Evolutionary conservation across 2,797 vertebrate species (phyloP).

Genomic region (Poecile montanus): DNA sequence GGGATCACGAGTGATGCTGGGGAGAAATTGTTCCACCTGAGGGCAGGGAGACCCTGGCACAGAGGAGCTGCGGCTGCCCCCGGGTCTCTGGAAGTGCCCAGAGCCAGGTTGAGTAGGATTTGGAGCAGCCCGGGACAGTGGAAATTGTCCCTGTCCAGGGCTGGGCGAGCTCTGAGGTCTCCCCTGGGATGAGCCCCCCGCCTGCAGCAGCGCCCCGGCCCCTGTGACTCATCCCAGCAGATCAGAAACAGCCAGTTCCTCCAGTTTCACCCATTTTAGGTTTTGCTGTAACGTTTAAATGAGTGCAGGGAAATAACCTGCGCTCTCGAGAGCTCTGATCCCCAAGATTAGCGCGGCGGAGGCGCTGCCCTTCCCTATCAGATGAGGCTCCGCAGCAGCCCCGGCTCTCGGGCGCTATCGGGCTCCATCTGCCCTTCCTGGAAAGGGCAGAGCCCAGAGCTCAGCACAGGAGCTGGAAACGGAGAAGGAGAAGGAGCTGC

Average conservation of each 20-base stretch:
- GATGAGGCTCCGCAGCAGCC: neutral
- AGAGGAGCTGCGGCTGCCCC: neutral
- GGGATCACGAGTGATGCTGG: neutral
- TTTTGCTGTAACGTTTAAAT: neutral
- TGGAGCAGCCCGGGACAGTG: neutral
- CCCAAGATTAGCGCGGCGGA: neutral
- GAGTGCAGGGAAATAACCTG: neutral
- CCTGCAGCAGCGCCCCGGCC: neutral
- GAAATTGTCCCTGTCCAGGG: neutral
- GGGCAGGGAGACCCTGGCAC: neutral
- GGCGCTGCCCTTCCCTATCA: constrained; percentile 10
- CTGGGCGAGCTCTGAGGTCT: neutral
- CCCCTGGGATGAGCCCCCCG: neutral
- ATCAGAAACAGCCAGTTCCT: neutral
- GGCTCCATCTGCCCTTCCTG: constrained; percentile 25
- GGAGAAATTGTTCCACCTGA: neutral
- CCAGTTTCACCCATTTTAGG: neutral
- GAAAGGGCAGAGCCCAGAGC: neutral
- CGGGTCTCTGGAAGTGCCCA: neutral
- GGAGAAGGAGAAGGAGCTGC: neutral
- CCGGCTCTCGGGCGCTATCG: neutral
- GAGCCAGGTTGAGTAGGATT: rapidly evolving
- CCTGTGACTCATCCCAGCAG: neutral
- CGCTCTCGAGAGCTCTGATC: neutral
- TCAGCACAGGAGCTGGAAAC: rapidly evolving